Evolutionary conservation across 1,140 invertebrate species (phyloP), one percentile per base, ranked within the genome.

Genomic region (Pectinophora gossypiella): DNA sequence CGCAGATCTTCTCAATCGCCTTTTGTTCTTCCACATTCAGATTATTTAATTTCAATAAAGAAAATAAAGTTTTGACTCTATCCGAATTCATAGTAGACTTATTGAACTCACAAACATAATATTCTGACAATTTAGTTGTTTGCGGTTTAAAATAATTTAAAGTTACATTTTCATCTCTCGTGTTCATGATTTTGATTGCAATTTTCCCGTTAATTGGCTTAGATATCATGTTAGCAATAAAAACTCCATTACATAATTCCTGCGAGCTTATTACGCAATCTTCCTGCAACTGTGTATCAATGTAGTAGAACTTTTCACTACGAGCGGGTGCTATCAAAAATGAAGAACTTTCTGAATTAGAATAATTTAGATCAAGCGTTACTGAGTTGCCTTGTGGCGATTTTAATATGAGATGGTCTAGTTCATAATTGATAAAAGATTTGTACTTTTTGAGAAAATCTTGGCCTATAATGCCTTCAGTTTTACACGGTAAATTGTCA

Each of bases 41-140:
- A 2, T 21, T 44, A 1, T 19, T 10, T 20, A 44, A 44, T 12
- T 44, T 19, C 20, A 44, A 44, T 20, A 20, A 15, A 1, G 42
- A 44, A 44, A 44, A 44, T 44, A 44, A 44, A 12, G 19, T 6
- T 21, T 44, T 44, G 9, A 44, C 42, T 19, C 42, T 44, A 13
- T 44, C 36, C 1, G 42, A 19, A 13, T 44, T 44, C 1, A 44
- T 44, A 20, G 18, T 44, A 9, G 42, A 19, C 12, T 9, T 21
- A 20, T 21, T 19, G 13, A 44, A 44, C 3, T 44, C 10, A 21
- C 42, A 44, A 12, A 44, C 20, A 2, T 20, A 19, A 44, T 20
- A 44, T 2, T 44, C 18, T 20, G 18, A 20, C 10, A 44, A 44
- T 44, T 44, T 44, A 1, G 18, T 19, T 13, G 42, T 44, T 20